A percentile compares a stretch with the other conserved stretches of the same genome.
These are phyloP conservation scores for Thamnophis elegans DNA, from an alignment of 2,797 vertebrate species.

Conservation along the genomic window DNA sequence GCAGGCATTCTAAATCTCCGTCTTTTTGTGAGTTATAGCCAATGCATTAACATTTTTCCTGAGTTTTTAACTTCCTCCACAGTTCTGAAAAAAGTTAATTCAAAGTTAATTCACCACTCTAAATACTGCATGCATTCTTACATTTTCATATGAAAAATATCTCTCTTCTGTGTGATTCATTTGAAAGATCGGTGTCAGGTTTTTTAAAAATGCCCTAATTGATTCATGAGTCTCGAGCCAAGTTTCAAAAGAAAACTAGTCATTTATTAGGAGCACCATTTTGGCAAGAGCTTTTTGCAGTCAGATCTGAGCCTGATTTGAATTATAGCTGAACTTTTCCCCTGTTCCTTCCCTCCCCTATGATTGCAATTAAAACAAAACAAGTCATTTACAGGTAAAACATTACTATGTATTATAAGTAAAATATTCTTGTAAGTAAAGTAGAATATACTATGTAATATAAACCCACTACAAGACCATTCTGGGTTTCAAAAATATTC, in stretches of 20 bases:
- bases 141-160: not conserved
- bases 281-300: no score
- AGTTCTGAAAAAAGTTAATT: not conserved
- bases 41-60: not conserved
- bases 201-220: no score
- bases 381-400: no score
- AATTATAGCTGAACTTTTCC: no score
- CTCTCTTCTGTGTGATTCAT: not conserved
- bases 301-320: no score
- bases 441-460: not conserved
- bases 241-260: no score
- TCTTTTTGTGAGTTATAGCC: not conserved
- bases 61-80: not conserved
- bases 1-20: not conserved
- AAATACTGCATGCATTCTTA: not conserved
- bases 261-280: no score
- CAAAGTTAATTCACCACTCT: not conserved
- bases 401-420: no score
- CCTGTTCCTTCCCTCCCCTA: no score
- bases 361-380: no score
- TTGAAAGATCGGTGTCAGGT: not conserved
- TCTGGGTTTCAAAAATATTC: not conserved
- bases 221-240: no score
- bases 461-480: not conserved
- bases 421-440: no score